Percentiles rank a stretch among this genome's conserved stretches.
Evolutionary conservation across 2,797 vertebrate species (phyloP).

Genomic region (Cuculus canorus): DNA sequence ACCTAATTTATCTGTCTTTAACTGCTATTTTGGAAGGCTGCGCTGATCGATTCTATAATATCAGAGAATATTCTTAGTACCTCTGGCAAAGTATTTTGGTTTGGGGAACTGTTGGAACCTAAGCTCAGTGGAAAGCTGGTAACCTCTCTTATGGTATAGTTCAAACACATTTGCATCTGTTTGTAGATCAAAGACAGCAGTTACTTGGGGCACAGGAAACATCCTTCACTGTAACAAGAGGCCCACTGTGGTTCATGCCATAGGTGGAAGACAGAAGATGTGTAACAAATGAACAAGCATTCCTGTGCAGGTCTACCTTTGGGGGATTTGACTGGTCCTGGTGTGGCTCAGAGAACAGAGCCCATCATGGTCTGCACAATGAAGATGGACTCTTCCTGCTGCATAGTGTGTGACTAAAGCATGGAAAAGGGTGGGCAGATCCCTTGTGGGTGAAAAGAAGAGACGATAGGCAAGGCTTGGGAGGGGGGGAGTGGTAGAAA

Average conservation of each 20-base stretch:
- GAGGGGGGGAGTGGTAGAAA: background rate
- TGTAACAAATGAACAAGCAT: background rate
- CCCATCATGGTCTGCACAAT: background rate
- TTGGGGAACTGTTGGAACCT: background rate
- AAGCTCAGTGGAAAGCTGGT: background rate
- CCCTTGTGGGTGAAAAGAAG: background rate
- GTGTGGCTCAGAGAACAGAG: no score
- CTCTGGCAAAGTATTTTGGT: background rate
- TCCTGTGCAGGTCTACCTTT: fast-evolving
- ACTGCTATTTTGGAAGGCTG: background rate
- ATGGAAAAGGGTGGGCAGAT: background rate
- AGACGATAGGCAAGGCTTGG: background rate
- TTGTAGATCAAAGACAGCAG: background rate
- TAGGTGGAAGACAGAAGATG: background rate
- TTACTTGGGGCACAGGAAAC: no score
- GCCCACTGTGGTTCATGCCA: background rate
- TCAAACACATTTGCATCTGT: background rate
- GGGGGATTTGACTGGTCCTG: background rate
- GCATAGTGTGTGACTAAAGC: background rate
- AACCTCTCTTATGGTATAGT: background rate
- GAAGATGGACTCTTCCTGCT: background rate
- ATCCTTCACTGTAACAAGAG: background rate
- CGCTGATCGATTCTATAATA: background rate
- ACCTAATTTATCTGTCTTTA: background rate
- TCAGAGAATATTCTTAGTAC: background rate